phyloP scores from a whole-genome alignment of 2,113 vertebrate species.

The Pungitius pungitius region DNA sequence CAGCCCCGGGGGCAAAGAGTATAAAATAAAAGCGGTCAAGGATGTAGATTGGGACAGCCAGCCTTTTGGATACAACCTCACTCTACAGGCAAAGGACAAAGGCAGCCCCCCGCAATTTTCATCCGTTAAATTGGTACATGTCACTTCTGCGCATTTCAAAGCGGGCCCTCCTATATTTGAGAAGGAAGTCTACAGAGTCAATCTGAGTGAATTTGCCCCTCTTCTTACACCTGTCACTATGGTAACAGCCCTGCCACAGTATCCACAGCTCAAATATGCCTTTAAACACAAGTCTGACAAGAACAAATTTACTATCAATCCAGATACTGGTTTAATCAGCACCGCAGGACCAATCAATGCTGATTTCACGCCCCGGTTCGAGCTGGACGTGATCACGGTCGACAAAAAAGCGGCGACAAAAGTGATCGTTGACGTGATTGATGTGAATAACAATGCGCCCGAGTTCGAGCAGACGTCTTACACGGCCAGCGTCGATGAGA shows the following conservation, averaged over 20 bases:
- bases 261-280: conserved; percentile 87
- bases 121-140: conserved; percentile 88
- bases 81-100: conserved; percentile 96
- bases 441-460: conserved; percentile 90
- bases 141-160: conserved; percentile 89
- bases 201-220: conserved; percentile 94
- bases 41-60: conserved; percentile 90
- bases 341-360: conserved; percentile 87
- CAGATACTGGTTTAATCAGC: conserved; percentile 91
- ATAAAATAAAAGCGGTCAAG: conserved; percentile 89
- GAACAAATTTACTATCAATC: conserved; percentile 86
- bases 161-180: conserved; percentile 89
- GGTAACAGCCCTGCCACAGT: conserved; percentile 87
- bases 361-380: conserved; percentile 82
- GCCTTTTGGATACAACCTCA: conserved; percentile 94
- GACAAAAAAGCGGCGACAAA: conserved; percentile 87
- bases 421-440: conserved; percentile 88
- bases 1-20: conserved; percentile 93
- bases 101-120: conserved; percentile 92
- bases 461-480: conserved; percentile 93
- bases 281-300: conserved; percentile 86
- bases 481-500: conserved; percentile 92
- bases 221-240: conserved; percentile 90
- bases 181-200: conserved; percentile 89
- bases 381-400: conserved; percentile 89